Base-by-base conservation (phyloP, 2,888 invertebrate genomes). In the Dastarcus helophoroides region DNA sequence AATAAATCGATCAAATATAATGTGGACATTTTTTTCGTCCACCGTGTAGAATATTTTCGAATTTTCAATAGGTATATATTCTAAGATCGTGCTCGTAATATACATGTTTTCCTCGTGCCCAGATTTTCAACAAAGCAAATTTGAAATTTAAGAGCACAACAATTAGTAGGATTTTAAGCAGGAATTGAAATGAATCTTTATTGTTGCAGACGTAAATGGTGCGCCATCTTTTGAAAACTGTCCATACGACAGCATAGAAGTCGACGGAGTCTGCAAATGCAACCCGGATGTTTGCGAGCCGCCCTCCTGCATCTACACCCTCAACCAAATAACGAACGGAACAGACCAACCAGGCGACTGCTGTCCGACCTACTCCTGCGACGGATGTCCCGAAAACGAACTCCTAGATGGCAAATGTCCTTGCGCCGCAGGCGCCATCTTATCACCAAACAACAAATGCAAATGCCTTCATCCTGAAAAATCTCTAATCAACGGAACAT, bases 311-410 rank as follows among this genome's bases (percentile, higher is more conserved):
- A 39, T 35, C 4, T 33, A 35, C 5, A 28, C 34, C 14, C 38
- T 55, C 15, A 31, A 31, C 15, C 22, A 49, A n/a, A 34, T 41
- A 5, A 31, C 39, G 10, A 48, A 51, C 32, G 45, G 42, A 14
- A 49, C 44, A 15, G 44, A 51, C 13, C 32, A 38, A 10, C 54
- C 56, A 3, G 54, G 54, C 11, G 33, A 33, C 12, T 57, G 57
- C 36, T 57, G 57, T 33, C 54, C 57, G 2, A 43, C 40, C 4
- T 57, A 56, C 35, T 39, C 49, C 3, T 57, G 57, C 40, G 43
- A 44, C 28, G 51, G 48, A n/a, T 57, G 57, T 35, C 26, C 32
- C n/a, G 44, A 49, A 14, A 46, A 48, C 8, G 43, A 46, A 10
- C 31, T 46, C 15, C 39, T 53, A 15, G 39, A 54, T 12, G 54